These are phyloP conservation scores for Hirudinaria manillensis DNA, from an alignment of 2,888 invertebrate genomes.

Conservation along the genomic window DNA sequence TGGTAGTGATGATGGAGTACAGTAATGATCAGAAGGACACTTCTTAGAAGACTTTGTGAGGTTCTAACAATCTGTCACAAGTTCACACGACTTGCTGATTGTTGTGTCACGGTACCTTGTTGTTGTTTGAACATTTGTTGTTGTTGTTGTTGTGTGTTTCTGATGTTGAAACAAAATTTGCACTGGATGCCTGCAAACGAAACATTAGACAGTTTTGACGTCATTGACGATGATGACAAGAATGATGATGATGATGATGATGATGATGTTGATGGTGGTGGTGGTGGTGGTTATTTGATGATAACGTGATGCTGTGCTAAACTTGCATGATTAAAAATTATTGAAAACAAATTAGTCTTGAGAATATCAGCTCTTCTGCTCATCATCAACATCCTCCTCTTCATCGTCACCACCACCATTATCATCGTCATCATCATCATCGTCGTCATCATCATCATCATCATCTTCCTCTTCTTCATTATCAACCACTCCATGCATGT, in stretches of 20 bases:
- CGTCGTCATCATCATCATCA: not conserved
- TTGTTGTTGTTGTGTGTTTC: no score
- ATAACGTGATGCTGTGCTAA: not conserved
- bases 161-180: no score
- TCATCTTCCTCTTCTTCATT: not conserved
- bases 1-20: not conserved
- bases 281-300: not conserved
- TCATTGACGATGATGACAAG: not conserved
- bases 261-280: not conserved
- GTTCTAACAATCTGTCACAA: not conserved
- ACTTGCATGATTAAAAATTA: no score
- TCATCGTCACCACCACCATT: no score
- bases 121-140: no score
- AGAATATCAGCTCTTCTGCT: no score
- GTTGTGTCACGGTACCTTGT: no score
- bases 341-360: no score
- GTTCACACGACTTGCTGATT: not conserved
- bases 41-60: no score
- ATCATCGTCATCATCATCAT: no score
- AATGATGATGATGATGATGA: conserved; percentile 1
- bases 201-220: not conserved
- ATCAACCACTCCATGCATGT: not conserved
- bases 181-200: not conserved
- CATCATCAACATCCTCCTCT: no score
- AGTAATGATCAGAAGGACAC: no score